phyloP scores from a whole-genome alignment of 1,140 invertebrate species.

The Euschistus heros region DNA sequence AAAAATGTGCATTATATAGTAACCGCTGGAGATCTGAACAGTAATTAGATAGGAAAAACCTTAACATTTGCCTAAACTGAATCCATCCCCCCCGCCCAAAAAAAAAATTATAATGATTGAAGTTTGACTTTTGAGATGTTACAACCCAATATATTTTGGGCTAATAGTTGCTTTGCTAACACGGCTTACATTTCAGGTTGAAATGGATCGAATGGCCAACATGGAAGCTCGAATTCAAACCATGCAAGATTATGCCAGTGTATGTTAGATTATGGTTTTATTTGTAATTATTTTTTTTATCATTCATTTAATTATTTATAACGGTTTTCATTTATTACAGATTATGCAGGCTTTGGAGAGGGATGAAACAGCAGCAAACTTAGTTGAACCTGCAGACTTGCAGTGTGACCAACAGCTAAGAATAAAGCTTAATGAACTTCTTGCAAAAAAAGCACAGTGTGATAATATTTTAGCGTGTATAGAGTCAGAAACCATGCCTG shows the following conservation, averaged over 20 bases:
- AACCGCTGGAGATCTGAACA: no score
- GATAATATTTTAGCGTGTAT: conserved; percentile 24
- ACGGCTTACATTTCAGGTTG: conserved; percentile 6
- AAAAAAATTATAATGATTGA: no score
- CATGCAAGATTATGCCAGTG: conserved; percentile 24
- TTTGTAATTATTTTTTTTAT: not conserved
- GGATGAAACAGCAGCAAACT: conserved; percentile 13
- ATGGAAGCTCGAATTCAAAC: conserved; percentile 20
- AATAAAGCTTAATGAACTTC: conserved; percentile 21
- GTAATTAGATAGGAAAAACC: no score
- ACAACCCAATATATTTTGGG: no score
- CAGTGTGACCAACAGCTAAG: conserved; percentile 19
- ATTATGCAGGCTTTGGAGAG: conserved; percentile 23
- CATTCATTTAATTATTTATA: not conserved
- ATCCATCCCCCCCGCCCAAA: no score
- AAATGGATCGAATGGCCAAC: conserved; percentile 22
- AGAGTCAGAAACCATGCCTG: conserved; percentile 19
- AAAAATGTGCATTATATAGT: no score
- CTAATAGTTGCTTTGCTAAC: no score
- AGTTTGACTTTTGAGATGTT: no score
- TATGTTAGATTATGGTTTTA: conserved; percentile 1
- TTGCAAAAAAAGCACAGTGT: conserved; percentile 23
- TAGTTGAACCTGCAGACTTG: conserved; percentile 12
- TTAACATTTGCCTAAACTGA: no score
- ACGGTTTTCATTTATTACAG: conserved; percentile 7